These are phyloP conservation scores for Rotaria sp. DNA, from an alignment of 2,888 invertebrate species.

Conservation along the genomic window DNA sequence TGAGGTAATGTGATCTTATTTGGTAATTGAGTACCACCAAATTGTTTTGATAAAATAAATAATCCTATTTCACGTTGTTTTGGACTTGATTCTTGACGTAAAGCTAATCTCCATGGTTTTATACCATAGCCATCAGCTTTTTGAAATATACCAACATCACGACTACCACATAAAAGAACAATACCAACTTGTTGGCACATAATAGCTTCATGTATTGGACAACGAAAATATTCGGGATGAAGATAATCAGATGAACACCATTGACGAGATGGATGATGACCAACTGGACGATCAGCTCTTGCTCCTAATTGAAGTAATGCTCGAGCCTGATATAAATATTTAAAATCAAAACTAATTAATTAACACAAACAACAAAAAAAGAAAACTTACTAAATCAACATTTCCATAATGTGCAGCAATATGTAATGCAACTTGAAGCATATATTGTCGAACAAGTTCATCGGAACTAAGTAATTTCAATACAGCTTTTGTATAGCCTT, in stretches of 20 bases:
- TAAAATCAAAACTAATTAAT: background rate
- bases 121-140: conserved; percentile 37
- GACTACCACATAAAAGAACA: conserved; percentile 19
- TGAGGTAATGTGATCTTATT: background rate
- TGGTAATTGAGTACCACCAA: conserved; percentile 29
- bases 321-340: conserved; percentile 29
- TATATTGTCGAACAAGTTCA: conserved; percentile 35
- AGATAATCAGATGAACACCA: conserved; percentile 22
- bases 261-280: conserved; percentile 40
- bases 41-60: conserved; percentile 36
- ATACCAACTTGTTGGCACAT: conserved; percentile 30
- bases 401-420: conserved; percentile 35
- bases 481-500: conserved; percentile 33
- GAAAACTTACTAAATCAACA: conserved; percentile 29
- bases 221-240: background rate
- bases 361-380: background rate
- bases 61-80: conserved; percentile 35
- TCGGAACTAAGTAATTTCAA: conserved; percentile 30
- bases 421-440: conserved; percentile 35
- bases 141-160: conserved; percentile 29
- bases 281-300: conserved; percentile 31
- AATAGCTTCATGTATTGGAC: conserved; percentile 37
- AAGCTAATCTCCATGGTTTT: conserved; percentile 36
- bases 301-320: conserved; percentile 27
- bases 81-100: conserved; percentile 31